Conservation (phyloP, 2,113 vertebrate species). For the Leuciscus idus region DNA sequence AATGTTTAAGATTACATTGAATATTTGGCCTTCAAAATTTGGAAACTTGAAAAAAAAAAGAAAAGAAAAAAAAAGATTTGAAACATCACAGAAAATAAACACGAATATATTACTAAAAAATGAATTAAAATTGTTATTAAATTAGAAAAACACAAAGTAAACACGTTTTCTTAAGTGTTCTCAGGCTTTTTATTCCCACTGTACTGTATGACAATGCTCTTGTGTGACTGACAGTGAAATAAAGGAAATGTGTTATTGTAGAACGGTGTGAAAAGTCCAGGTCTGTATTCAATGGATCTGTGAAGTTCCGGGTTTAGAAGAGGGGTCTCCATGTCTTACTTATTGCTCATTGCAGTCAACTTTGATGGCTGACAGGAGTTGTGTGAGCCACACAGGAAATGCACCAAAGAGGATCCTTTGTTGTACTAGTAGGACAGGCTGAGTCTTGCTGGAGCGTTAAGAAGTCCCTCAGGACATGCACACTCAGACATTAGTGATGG, state of each 20-base stretch:
- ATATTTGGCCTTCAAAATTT: too few species aligned
- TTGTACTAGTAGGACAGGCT: conserved; percentile 40
- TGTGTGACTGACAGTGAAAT: neutral
- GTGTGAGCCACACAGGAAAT: conserved; percentile 48
- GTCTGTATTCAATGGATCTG: conserved; percentile 25
- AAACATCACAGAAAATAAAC: neutral
- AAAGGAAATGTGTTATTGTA: conserved; percentile 28
- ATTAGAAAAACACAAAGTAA: neutral
- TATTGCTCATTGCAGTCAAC: conserved; percentile 35
- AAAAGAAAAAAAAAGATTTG: too few species aligned
- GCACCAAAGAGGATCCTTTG: conserved; percentile 42
- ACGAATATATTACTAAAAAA: neutral
- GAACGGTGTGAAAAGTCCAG: neutral
- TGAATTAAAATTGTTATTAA: neutral
- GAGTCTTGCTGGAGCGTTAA: conserved; percentile 46
- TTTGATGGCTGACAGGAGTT: conserved; percentile 43
- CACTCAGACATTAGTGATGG: neutral
- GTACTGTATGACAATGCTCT: neutral
- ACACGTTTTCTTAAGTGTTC: neutral
- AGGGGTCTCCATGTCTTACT: conserved; percentile 3
- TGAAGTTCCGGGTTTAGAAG: neutral
- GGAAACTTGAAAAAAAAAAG: too few species aligned
- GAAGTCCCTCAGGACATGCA: conserved; percentile 37
- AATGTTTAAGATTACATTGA: too few species aligned
- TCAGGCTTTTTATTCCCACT: neutral